Base-by-base conservation (phyloP, 2,113 vertebrate genomes). In the Motacilla alba region DNA sequence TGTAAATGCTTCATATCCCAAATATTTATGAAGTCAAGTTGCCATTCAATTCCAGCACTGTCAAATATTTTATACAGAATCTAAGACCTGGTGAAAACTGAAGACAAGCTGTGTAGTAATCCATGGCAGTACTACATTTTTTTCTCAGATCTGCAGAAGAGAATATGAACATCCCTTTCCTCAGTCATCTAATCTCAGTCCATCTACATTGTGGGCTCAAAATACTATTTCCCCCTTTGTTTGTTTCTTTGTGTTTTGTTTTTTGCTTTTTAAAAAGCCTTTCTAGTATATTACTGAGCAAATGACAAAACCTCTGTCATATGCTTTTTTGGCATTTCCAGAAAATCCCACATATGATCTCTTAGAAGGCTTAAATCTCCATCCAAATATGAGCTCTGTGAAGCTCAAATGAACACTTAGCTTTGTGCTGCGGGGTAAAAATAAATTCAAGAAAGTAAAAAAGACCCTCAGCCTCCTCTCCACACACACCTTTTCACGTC, bases 331-430 rank as follows among this genome's bases (percentile, higher is more conserved):
- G 86, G 70, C 83, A 85, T 87, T 95, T 89, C 67, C 62, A 77
- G 68, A 95, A 95, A 91, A 94, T 94, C 75, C 72, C 80, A 59
- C 18, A 8, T 67, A 59, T 72, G 77, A 85, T 87, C 64, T 83
- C 59, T 89, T 75, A 30, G 37, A 83, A 68, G 64, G 44, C 35
- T 88, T 89, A 90, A 89, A 77, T 83, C 39, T 83, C 76, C 79
- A 92, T 79, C 80, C 69, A 87, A 35, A 84, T 60, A 62, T 13
- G 70, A 78, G 31, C 31, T 86, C 55, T 64, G 37, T 67, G 86
- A 69, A 82, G 88, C 93, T 85, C 44, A 49, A n/a, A 28, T 1
- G 12, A 90, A 58, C 0, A 0, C 52, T 88, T 49, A 53, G 58
- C 63, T 96, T 93, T 94, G 67, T 85, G 79, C 58, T 76, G 31